These are phyloP conservation scores for Sebastiscus albofasciatus DNA, from an alignment of 2,797 vertebrate genomes.

Conservation along the genomic window DNA sequence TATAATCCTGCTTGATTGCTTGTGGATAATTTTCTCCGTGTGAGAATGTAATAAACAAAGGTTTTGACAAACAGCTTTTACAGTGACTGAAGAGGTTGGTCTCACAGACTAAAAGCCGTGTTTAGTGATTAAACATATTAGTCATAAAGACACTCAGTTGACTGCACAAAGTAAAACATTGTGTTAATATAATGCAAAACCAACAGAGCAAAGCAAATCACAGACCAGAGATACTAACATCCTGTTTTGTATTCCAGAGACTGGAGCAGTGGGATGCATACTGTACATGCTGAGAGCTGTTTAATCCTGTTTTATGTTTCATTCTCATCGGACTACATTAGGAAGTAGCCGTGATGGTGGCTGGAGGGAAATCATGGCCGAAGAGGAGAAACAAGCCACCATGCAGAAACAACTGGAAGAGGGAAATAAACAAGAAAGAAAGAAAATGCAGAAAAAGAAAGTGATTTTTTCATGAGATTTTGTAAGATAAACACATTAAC, in stretches of 20 bases:
- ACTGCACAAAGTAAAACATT: background rate
- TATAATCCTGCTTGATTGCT: slow-evolving; percentile 8
- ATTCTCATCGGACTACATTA: background rate
- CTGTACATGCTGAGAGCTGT: background rate
- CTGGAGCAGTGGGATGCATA: background rate
- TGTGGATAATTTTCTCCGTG: slow-evolving; percentile 11
- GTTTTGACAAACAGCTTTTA: background rate
- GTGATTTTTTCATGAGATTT: background rate
- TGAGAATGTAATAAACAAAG: slow-evolving; percentile 6
- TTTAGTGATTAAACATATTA: slow-evolving; percentile 16
- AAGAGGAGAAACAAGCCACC: background rate
- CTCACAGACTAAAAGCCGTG: background rate
- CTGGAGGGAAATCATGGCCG: background rate
- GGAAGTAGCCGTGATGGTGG: background rate
- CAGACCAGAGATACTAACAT: background rate
- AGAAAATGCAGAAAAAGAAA: background rate
- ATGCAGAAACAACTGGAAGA: no score
- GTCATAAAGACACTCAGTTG: slow-evolving; percentile 12
- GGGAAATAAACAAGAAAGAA: background rate
- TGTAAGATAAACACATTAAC: background rate
- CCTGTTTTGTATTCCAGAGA: background rate
- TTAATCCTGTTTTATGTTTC: slow-evolving; percentile 10
- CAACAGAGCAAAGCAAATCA: background rate
- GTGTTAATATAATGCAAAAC: background rate
- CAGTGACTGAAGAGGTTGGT: slow-evolving; percentile 4